Conservation (phyloP, 1,140 invertebrate genomes). For the Zelostemma sp. region DNA sequence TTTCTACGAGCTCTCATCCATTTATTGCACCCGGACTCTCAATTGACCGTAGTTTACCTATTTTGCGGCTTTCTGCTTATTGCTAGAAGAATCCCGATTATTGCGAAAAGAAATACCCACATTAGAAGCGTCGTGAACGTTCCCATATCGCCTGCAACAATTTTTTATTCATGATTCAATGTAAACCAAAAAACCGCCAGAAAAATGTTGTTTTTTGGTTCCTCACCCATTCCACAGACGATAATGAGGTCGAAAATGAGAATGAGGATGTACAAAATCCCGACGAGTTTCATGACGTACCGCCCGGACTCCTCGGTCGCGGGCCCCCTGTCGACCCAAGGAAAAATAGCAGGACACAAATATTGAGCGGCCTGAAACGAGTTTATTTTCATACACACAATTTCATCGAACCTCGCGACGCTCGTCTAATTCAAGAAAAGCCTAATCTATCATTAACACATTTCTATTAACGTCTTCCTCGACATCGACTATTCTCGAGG, state of each 20-base stretch:
- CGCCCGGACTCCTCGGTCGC: slow-evolving; percentile 87
- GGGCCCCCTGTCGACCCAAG: slow-evolving; percentile 88
- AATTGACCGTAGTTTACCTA: slow-evolving; percentile 82
- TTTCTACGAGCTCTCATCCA: too few species aligned
- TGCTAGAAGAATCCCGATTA: slow-evolving; percentile 81
- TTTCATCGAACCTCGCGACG: background rate
- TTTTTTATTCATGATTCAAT: background rate
- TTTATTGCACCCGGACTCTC: too few species aligned
- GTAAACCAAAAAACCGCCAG: background rate
- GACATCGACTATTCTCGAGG: too few species aligned
- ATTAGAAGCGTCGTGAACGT: slow-evolving; percentile 79
- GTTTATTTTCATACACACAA: slow-evolving; percentile 13
- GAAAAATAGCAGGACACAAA: slow-evolving; percentile 86
- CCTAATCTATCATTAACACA: too few species aligned
- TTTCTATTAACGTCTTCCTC: too few species aligned
- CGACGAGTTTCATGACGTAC: slow-evolving; percentile 90
- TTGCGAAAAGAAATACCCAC: slow-evolving; percentile 79
- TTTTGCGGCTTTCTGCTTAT: slow-evolving; percentile 94
- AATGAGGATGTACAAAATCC: slow-evolving; percentile 84
- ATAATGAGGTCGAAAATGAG: slow-evolving; percentile 87
- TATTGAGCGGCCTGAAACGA: slow-evolving; percentile 78
- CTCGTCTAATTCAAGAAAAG: too few species aligned
- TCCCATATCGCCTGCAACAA: slow-evolving; percentile 70
- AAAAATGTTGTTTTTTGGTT: background rate
- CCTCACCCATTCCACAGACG: slow-evolving; percentile 79